Evolutionary conservation across 2,113 vertebrate genomes (phyloP).

Genomic region (Sakesphorus luctuosus): DNA sequence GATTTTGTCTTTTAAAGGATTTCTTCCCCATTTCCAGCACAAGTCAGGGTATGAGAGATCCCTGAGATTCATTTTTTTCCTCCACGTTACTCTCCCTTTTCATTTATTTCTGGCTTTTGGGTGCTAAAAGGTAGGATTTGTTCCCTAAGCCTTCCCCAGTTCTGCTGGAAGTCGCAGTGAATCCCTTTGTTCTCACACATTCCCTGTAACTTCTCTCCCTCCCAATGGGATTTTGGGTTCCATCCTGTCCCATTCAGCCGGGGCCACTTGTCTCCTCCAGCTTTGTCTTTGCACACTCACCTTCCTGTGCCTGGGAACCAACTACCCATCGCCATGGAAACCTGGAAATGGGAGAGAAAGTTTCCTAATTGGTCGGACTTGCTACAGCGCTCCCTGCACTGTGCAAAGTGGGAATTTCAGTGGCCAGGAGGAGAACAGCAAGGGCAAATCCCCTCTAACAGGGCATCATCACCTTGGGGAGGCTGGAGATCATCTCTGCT

Average conservation of each 20-base stretch:
- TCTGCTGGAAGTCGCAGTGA: fast-evolving
- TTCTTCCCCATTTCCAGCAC: background rate
- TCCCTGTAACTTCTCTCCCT: fast-evolving
- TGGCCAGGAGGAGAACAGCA: fast-evolving
- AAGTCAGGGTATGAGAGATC: background rate
- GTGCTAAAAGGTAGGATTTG: background rate
- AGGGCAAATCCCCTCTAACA: background rate
- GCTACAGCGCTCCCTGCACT: background rate
- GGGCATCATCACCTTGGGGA: fast-evolving
- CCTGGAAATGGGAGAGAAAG: background rate
- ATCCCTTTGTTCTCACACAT: fast-evolving
- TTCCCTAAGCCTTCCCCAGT: background rate
- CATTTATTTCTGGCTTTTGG: background rate
- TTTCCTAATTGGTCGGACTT: background rate
- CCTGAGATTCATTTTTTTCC: fast-evolving
- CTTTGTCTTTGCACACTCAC: background rate
- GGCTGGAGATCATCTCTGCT: fast-evolving
- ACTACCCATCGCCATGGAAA: conserved; percentile 26
- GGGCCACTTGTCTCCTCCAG: background rate
- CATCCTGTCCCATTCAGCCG: fast-evolving
- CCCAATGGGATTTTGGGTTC: background rate
- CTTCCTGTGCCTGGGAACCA: background rate
- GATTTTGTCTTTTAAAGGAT: background rate
- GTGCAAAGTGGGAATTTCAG: background rate
- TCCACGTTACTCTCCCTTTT: background rate